phyloP scores from a whole-genome alignment of 2,113 vertebrate genomes.

The Serilophus lunatus region DNA sequence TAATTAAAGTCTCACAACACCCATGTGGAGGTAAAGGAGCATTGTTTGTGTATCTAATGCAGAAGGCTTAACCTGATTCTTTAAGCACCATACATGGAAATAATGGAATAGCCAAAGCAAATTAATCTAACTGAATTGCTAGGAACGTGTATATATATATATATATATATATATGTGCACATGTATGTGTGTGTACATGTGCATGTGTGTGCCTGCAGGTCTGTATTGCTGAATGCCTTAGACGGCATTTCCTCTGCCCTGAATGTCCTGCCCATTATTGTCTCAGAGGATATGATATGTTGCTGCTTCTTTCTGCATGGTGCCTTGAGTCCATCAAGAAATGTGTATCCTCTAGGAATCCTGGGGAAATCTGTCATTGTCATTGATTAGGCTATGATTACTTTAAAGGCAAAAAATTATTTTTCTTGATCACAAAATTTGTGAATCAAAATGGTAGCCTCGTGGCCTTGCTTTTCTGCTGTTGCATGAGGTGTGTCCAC shows the following conservation, averaged over 20 bases:
- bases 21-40: slow-evolving; percentile 23
- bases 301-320: background rate
- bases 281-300: background rate
- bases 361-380: background rate
- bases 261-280: background rate
- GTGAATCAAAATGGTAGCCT: background rate
- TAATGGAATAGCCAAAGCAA: background rate
- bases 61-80: slow-evolving; percentile 39
- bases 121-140: background rate
- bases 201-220: background rate
- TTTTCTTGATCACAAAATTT: background rate
- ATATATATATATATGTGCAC: accelerated
- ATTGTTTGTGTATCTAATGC: slow-evolving; percentile 43
- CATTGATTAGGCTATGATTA: background rate
- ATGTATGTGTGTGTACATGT: background rate
- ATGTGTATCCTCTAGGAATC: background rate
- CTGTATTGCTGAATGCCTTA: background rate
- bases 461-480: background rate
- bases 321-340: background rate
- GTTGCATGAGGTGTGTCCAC: background rate
- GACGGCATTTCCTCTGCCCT: background rate
- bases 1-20: slow-evolving; percentile 57
- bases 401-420: background rate
- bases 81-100: slow-evolving; percentile 22
- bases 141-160: accelerated